A percentile compares a stretch with the other conserved stretches of the same genome.
These are phyloP conservation scores for Diacarnus erythraeanus DNA, from an alignment of 37 sponge, comb jelly and placozoan species.

Conservation along the genomic window DNA sequence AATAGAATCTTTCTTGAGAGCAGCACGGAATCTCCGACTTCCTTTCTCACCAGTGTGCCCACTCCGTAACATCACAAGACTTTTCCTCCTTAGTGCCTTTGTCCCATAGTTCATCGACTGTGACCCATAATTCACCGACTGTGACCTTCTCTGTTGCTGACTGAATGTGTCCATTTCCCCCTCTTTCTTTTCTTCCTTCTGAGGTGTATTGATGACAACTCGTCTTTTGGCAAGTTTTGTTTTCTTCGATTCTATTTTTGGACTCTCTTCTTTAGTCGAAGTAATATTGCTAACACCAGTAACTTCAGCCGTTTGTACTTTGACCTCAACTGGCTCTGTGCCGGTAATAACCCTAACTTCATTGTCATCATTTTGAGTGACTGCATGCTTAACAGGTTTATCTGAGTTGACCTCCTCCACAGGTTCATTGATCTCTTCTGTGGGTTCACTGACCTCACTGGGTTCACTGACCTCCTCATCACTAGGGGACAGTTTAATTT, in stretches of 20 bases:
- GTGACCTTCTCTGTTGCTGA: not conserved
- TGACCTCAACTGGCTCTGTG: not conserved
- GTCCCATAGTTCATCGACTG: not conserved
- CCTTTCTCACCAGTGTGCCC: slow-evolving; percentile 56
- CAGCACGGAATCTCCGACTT: slow-evolving; percentile 45
- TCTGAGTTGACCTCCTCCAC: not conserved
- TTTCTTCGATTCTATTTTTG: not conserved
- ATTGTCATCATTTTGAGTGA: not conserved
- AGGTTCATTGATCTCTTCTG: not conserved
- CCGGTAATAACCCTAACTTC: too few relatives aligned
- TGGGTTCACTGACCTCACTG: too few relatives aligned
- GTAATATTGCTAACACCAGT: too few relatives aligned
- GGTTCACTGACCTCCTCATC: not conserved
- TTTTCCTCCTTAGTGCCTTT: slow-evolving; percentile 12
- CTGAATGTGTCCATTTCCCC: not conserved
- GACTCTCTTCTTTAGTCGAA: not conserved
- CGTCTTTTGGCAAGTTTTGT: not conserved
- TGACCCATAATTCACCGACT: not conserved
- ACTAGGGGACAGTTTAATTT: not conserved
- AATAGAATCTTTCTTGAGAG: slow-evolving; percentile 49
- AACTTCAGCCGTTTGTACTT: not conserved
- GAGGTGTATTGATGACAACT: not conserved
- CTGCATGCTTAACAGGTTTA: not conserved
- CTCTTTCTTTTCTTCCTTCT: slow-evolving; percentile 20
- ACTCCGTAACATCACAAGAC: slow-evolving; percentile 31